phyloP scores from a whole-genome alignment of 2,797 vertebrate genomes.

The Rhincodon typus region DNA sequence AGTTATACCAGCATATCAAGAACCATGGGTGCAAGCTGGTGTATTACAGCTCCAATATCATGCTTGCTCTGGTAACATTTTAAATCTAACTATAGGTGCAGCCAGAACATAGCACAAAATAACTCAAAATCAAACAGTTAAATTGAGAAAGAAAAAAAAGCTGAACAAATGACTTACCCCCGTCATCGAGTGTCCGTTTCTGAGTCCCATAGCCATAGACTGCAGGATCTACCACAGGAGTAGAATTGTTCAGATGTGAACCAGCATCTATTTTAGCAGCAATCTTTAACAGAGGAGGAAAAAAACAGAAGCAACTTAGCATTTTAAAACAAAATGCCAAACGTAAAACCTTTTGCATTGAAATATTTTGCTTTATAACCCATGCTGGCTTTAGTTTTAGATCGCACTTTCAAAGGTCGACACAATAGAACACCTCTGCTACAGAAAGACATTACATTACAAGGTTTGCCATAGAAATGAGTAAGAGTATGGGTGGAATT shows the following conservation, averaged over 20 bases:
- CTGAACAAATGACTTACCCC: slow-evolving; percentile 63
- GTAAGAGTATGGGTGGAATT: not conserved
- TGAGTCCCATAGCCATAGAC: slow-evolving; percentile 85
- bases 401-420: not conserved
- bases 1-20: not conserved
- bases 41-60: not conserved
- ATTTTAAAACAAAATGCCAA: not conserved
- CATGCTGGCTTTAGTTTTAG: not conserved
- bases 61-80: not conserved
- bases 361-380: not conserved
- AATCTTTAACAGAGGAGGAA: slow-evolving; percentile 66
- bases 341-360: not conserved
- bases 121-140: not conserved
- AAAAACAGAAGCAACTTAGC: not conserved
- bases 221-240: slow-evolving; percentile 80
- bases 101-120: not conserved
- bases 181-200: slow-evolving; percentile 87
- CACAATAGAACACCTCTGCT: not conserved
- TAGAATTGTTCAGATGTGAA: slow-evolving; percentile 88
- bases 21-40: not conserved
- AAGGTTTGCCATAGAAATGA: not conserved
- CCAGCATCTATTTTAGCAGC: slow-evolving; percentile 94
- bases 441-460: not conserved
- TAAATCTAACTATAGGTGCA: not conserved
- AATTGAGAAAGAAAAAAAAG: not conserved